Evolutionary conservation across 92 coral and sea anemone species (phyloP), one percentile per base, ranked within the genome.

Genomic region (Epizoanthus ramosus): DNA sequence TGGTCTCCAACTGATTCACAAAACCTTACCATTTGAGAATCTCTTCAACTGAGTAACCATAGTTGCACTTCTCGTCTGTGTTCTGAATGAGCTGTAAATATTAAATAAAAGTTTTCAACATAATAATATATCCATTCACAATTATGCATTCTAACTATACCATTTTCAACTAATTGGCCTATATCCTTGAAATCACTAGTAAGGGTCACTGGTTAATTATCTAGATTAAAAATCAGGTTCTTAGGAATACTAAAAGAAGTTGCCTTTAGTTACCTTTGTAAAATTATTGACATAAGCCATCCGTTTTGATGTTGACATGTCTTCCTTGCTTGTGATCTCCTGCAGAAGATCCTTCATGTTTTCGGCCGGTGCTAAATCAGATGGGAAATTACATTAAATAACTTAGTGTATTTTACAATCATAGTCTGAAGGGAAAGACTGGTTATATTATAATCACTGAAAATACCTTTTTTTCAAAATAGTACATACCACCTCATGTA

Each of bases 231-330:
- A 57, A 37, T 10, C 2, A 6, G 52, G 23, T 21, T 5, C 24
- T 54, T 21, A 45, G 28, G 28, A 1, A 28, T 5, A 28, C n/a
- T 8, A 77, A 57, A n/a, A 31, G 16, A 56, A 25, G 23, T 47
- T 18, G 15, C 25, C 19, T 3, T 74, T n/a, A n/a, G n/a, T n/a
- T n/a, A 93, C 99, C 98, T 96, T 93, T 43, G 99, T 96, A 68
- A 96, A 96, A 88, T 93, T 93, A 79, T 96, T 96, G 17, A 96
- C 95, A 88, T 92, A 90, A 19, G 94, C 98, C 99, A 96, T 96
- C 69, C 92, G 87, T 74, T 93, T 96, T 5, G 86, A 79, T 18
- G 94, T 87, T 37, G 94, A 83, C 93, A 93, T 88, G 22, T 81
- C 97, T 72, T 91, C 93, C 57, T 92, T 90, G 85, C 84, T 91